Conservation (phyloP, 1,140 invertebrate genomes). For the Spodoptera frugiperda region DNA sequence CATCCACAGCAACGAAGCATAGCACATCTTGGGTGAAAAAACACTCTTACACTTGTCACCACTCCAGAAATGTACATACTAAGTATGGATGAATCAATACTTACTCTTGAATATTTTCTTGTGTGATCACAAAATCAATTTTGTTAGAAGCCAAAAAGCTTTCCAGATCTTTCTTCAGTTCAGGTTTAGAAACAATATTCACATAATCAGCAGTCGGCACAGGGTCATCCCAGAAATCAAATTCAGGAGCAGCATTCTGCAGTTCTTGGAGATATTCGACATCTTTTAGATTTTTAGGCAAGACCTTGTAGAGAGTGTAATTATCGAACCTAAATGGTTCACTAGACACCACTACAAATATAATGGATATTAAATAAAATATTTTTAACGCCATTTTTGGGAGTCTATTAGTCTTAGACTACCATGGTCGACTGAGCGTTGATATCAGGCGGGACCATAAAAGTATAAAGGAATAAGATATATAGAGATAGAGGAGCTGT, state of each 20-base stretch:
- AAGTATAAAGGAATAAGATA: slow-evolving; percentile 4
- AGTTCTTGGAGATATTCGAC: slow-evolving; percentile 65
- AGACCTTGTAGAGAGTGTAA: slow-evolving; percentile 70
- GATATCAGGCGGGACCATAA: neutral
- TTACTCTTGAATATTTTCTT: slow-evolving; percentile 77
- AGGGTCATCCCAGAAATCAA: slow-evolving; percentile 74
- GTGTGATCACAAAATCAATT: slow-evolving; percentile 64
- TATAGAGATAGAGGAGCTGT: neutral
- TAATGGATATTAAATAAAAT: slow-evolving; percentile 48
- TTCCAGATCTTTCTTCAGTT: slow-evolving; percentile 66
- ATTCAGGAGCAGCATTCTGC: slow-evolving; percentile 57
- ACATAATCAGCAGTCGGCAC: slow-evolving; percentile 60
- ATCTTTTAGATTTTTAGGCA: slow-evolving; percentile 65
- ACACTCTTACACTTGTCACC: no score
- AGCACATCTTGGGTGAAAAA: no score
- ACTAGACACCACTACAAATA: slow-evolving; percentile 41
- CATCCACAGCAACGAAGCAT: no score
- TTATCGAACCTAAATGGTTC: slow-evolving; percentile 72
- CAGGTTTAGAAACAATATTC: slow-evolving; percentile 68
- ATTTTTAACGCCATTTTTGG: slow-evolving; percentile 57
- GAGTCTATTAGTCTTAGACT: neutral
- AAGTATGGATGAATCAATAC: no score
- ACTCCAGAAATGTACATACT: no score
- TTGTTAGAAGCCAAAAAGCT: slow-evolving; percentile 55
- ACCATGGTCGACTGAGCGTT: neutral